Percentiles rank a stretch among this genome's conserved stretches.
Conservation (phyloP, 2,113 vertebrate species). For the Amazona guildingii region DNA sequence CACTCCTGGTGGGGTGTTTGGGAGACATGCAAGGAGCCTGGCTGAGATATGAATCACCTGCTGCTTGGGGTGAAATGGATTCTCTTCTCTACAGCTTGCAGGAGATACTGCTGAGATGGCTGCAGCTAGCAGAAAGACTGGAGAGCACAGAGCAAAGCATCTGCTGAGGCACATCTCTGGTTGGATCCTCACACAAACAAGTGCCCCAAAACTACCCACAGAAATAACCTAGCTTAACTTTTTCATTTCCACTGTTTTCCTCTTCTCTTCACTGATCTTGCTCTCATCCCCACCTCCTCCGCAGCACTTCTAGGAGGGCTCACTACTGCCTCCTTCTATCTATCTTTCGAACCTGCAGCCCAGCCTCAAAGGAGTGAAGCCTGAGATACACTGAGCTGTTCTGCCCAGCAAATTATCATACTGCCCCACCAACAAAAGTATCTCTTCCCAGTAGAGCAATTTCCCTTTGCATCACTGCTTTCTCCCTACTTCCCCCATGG, state of each 20-base stretch:
- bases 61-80: background rate
- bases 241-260: background rate
- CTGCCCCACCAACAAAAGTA: background rate
- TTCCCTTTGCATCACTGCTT: background rate
- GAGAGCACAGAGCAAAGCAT: background rate
- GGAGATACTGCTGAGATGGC: background rate
- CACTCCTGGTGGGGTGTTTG: background rate
- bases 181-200: background rate
- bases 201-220: background rate
- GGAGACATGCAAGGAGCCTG: background rate
- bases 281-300: background rate
- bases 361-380: background rate
- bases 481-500: background rate
- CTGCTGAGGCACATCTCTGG: background rate
- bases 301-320: background rate
- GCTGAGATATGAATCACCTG: constrained; percentile 53
- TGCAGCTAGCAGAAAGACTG: background rate
- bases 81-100: background rate
- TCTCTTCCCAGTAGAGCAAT: background rate
- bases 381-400: background rate
- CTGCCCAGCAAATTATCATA: background rate
- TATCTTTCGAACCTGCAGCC: rapidly evolving
- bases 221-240: background rate
- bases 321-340: background rate
- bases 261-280: background rate